phyloP scores from a whole-genome alignment of 2,797 vertebrate species.

The Otus scops region DNA sequence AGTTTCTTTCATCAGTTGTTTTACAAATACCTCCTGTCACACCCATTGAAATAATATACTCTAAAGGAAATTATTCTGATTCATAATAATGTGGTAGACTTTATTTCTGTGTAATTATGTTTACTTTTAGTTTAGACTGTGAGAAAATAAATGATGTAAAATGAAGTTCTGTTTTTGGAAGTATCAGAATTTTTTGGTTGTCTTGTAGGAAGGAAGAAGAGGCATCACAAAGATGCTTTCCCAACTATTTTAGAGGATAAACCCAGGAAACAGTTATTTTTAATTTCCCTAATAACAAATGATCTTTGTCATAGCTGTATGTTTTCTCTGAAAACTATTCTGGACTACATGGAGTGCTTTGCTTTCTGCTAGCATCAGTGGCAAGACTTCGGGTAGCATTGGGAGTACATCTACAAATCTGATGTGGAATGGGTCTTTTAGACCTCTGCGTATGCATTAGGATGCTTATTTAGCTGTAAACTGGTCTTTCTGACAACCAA shows the following conservation, averaged over 20 bases:
- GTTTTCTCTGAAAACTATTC: not conserved
- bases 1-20: not conserved
- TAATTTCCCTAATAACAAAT: not conserved
- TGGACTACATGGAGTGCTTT: not conserved
- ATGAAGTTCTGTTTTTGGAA: not conserved
- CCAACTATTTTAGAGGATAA: not conserved
- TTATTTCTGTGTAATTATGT: not conserved
- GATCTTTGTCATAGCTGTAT: not conserved
- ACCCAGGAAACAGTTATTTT: not conserved
- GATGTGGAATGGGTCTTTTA: not conserved
- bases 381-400: rapidly evolving
- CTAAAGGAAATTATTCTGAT: not conserved
- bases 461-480: not conserved
- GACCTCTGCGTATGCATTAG: too few species aligned
- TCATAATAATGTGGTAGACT: not conserved
- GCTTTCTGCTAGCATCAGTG: not conserved
- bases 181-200: not conserved
- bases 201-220: not conserved
- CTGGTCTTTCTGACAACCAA: not conserved
- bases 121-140: not conserved
- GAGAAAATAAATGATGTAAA: not conserved
- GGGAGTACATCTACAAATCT: not conserved
- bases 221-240: not conserved
- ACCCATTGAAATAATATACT: not conserved
- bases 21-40: not conserved